These are phyloP conservation scores for Australoheros scitulus DNA, from an alignment of 2,113 vertebrate genomes.

Conservation along the genomic window DNA sequence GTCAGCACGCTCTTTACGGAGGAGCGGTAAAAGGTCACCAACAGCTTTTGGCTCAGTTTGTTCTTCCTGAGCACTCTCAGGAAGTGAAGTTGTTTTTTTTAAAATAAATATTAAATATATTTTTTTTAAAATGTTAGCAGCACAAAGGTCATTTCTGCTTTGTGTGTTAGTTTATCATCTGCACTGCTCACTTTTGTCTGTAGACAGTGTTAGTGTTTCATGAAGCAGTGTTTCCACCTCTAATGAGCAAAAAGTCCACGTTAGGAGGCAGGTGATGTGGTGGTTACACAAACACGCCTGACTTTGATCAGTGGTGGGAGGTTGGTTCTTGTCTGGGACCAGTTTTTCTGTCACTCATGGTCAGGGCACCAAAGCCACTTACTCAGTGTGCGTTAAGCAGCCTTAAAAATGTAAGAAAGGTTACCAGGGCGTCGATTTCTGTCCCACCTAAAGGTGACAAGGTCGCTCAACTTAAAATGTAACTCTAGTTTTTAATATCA, in stretches of 20 bases:
- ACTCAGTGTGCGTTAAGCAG: not conserved
- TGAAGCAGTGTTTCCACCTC: not conserved
- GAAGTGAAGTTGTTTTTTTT: not conserved
- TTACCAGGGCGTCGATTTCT: not conserved
- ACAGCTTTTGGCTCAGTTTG: not conserved
- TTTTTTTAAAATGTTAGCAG: not conserved
- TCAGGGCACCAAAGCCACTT: not conserved
- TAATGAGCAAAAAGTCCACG: not conserved
- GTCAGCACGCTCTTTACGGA: not conserved
- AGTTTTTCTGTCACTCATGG: not conserved
- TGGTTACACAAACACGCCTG: too few relatives aligned
- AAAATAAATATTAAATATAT: not conserved
- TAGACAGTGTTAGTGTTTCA: not conserved
- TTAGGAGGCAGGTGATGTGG: not conserved
- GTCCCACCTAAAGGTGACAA: too few relatives aligned
- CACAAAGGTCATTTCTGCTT: not conserved
- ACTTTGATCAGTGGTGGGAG: too few relatives aligned
- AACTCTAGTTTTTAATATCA: too few relatives aligned
- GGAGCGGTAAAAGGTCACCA: not conserved
- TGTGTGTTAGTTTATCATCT: too few relatives aligned
- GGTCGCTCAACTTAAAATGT: too few relatives aligned
- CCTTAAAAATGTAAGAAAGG: not conserved
- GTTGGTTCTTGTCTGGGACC: not conserved
- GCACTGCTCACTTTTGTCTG: not conserved
- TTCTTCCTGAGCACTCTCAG: not conserved